These are phyloP conservation scores for Pseudochromis fuscus DNA, from an alignment of 2,797 vertebrate genomes.

Conservation along the genomic window DNA sequence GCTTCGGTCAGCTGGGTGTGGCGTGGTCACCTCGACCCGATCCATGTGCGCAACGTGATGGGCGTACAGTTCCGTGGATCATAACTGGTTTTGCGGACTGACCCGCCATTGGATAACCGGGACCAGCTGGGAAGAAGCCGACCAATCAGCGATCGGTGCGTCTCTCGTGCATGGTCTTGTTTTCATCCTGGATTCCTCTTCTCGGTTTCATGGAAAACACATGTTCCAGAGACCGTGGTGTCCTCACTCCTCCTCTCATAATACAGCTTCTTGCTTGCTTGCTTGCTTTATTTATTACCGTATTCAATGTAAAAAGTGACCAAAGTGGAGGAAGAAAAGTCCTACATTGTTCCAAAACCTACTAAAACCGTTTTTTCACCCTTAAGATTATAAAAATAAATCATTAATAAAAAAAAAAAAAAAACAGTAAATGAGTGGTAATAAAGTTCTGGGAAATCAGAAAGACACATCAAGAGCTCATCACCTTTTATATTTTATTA, in stretches of 20 bases:
- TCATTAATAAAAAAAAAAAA: not conserved
- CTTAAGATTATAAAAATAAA: not conserved
- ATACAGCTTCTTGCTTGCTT: too few species aligned
- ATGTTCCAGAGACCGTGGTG: not conserved
- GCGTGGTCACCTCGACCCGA: constrained; percentile 71
- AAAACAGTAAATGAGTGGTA: not conserved
- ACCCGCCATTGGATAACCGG: constrained; percentile 57
- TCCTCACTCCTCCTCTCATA: too few species aligned
- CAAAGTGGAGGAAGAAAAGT: not conserved
- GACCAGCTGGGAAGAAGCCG: constrained; percentile 7
- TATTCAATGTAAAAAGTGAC: not conserved
- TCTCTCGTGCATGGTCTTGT: constrained; percentile 47
- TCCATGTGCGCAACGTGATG: constrained; percentile 83
- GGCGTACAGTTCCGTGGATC: constrained; percentile 42
- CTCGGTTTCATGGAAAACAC: not conserved
- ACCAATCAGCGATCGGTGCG: constrained; percentile 75
- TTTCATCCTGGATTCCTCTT: constrained; percentile 5
- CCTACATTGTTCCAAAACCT: not conserved
- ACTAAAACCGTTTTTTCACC: too few species aligned
- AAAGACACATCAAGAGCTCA: not conserved
- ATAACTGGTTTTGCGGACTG: constrained; percentile 72
- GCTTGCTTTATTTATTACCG: too few species aligned
- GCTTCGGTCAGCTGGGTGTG: constrained; percentile 74
- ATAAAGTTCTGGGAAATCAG: not conserved
- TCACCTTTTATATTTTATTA: constrained; percentile 4